phyloP scores from a whole-genome alignment of 2,888 invertebrate genomes.

The Griposia aprilina region DNA sequence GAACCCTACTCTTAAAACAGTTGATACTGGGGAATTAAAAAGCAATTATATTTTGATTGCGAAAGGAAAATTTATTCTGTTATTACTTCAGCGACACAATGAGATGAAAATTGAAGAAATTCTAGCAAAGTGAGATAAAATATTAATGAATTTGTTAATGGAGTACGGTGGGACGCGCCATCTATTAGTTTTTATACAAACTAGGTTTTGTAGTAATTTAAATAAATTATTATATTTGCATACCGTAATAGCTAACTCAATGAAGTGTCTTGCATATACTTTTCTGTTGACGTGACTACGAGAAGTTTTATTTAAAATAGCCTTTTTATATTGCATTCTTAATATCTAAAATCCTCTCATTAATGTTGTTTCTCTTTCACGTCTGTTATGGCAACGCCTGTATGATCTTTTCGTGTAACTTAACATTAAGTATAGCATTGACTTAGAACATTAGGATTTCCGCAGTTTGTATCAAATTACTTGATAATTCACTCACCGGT shows the following conservation, averaged over 20 bases:
- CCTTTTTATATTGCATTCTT: too few relatives aligned
- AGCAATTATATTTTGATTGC: constrained; percentile 63
- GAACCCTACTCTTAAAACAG: constrained; percentile 47
- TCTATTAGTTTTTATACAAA: constrained; percentile 29
- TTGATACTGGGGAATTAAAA: constrained; percentile 58
- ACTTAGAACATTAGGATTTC: too few relatives aligned
- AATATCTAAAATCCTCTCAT: neutral
- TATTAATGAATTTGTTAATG: constrained; percentile 36
- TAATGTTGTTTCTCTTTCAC: neutral
- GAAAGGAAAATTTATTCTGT: constrained; percentile 55
- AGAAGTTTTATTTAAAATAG: neutral
- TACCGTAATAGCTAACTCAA: constrained; percentile 3
- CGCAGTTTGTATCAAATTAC: neutral
- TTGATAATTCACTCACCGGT: neutral
- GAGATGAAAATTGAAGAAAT: constrained; percentile 48
- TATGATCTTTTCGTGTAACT: neutral
- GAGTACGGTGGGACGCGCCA: neutral
- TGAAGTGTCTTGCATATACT: constrained; percentile 5
- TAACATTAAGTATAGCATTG: neutral
- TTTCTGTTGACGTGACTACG: neutral
- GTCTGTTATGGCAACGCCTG: too few relatives aligned
- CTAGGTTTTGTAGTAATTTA: constrained; percentile 17
- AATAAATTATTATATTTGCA: constrained; percentile 31
- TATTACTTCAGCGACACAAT: constrained; percentile 46
- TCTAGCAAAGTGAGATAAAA: constrained; percentile 38